Conservation (phyloP, 2,888 invertebrate species). For the Nymphalis polychloros region DNA sequence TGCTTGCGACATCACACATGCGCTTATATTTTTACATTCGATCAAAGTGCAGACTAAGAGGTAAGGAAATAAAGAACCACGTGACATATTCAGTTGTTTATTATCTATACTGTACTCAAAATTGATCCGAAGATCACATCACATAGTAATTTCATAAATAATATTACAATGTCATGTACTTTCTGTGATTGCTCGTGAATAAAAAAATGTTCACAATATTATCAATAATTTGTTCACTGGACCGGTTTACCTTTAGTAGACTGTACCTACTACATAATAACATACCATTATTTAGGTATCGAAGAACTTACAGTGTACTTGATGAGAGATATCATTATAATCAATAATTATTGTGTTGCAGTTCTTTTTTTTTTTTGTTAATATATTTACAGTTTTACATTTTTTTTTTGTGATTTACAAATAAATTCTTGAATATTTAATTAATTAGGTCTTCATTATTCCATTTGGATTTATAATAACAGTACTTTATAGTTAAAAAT, state of each 20-base stretch:
- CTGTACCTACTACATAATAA: conserved; percentile 74
- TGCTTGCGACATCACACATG: conserved; percentile 6
- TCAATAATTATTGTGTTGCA: conserved; percentile 76
- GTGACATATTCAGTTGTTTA: conserved; percentile 87
- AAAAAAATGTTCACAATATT: conserved; percentile 82
- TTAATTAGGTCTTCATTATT: conserved; percentile 82
- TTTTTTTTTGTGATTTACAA: conserved; percentile 81
- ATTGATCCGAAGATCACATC: conserved; percentile 88
- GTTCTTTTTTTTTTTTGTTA: conserved; percentile 74
- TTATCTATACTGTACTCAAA: conserved; percentile 89
- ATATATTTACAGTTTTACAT: conserved; percentile 83
- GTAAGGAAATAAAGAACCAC: conserved; percentile 54
- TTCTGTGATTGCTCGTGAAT: conserved; percentile 80
- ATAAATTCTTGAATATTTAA: conserved; percentile 83
- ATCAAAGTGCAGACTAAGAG: background rate
- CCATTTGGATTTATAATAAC: conserved; percentile 81
- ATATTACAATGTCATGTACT: conserved; percentile 83
- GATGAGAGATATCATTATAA: conserved; percentile 72
- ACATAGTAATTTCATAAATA: conserved; percentile 86
- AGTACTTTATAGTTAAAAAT: conserved; percentile 83
- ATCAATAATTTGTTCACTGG: conserved; percentile 82
- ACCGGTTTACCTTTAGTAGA: conserved; percentile 78
- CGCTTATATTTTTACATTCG: background rate
- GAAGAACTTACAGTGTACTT: conserved; percentile 79
- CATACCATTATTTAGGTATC: conserved; percentile 74